A percentile compares a stretch with the other conserved stretches of the same genome.
Evolutionary conservation across 2,113 vertebrate species (phyloP).

Genomic region (Capra hircus): DNA sequence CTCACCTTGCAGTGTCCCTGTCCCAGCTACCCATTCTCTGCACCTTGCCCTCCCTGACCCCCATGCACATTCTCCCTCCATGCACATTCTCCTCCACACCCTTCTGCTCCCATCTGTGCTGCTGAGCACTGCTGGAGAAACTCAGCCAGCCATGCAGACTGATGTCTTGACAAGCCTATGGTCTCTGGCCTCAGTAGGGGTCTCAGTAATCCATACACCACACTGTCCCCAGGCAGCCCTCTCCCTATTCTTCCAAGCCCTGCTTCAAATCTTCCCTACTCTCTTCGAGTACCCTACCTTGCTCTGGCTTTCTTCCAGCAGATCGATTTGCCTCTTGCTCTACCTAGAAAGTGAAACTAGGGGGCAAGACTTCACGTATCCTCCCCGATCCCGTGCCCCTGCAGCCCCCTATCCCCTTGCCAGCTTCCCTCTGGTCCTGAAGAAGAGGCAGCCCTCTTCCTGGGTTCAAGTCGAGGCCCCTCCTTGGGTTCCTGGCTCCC

Average conservation of each 20-base stretch:
- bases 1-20: not conserved
- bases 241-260: not conserved
- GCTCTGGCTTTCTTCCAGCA: not conserved
- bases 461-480: not conserved
- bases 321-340: not conserved
- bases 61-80: not conserved
- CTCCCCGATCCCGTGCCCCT: not conserved
- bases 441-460: not conserved
- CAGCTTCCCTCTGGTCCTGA: not conserved
- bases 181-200: not conserved
- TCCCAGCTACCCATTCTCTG: not conserved
- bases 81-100: not conserved
- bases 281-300: not conserved
- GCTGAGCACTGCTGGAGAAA: not conserved
- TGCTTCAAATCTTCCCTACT: not conserved
- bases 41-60: not conserved
- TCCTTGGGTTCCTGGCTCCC: not conserved
- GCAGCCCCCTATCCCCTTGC: not conserved
- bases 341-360: not conserved
- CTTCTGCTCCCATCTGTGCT: not conserved
- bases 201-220: not conserved
- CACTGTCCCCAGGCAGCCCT: rapidly evolving
- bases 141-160: not conserved
- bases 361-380: not conserved
- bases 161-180: not conserved